Conservation (phyloP, 2,888 invertebrate genomes). For the Cremastinae sp. region DNA sequence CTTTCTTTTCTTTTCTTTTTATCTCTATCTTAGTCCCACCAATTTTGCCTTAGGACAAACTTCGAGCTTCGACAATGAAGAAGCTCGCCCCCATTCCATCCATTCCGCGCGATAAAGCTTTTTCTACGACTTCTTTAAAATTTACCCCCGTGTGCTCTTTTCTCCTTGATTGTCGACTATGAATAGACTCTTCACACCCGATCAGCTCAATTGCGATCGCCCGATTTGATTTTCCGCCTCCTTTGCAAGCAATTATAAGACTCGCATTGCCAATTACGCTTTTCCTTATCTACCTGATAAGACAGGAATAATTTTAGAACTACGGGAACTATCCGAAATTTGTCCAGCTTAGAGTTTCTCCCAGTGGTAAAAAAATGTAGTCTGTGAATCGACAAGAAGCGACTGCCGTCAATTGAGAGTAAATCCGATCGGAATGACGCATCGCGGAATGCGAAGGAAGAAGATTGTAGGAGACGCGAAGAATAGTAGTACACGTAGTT, state of each 20-base stretch:
- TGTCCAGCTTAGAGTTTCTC: background rate
- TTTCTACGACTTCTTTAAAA: constrained; percentile 28
- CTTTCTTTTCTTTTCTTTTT: constrained; percentile 20
- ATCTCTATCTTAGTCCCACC: constrained; percentile 9
- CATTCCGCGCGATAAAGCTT: constrained; percentile 37
- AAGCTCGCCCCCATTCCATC: constrained; percentile 31
- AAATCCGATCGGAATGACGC: constrained; percentile 33
- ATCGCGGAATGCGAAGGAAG: constrained; percentile 38
- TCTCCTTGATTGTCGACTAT: constrained; percentile 32
- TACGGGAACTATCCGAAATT: too few species aligned
- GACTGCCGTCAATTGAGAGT: constrained; percentile 23
- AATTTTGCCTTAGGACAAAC: constrained; percentile 33
- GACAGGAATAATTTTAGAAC: too few species aligned
- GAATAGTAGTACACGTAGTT: constrained; percentile 11
- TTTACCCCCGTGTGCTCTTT: background rate
- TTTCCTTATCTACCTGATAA: too few species aligned
- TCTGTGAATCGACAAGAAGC: background rate
- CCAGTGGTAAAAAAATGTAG: background rate
- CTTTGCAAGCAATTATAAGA: background rate
- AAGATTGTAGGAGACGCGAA: constrained; percentile 16
- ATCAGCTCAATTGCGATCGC: constrained; percentile 28
- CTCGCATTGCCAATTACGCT: too few species aligned
- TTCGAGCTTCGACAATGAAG: constrained; percentile 33
- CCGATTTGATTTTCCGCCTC: constrained; percentile 14
- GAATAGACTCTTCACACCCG: constrained; percentile 9